phyloP scores from a whole-genome alignment of 2,888 invertebrate genomes.

The Argyresthia albistria region DNA sequence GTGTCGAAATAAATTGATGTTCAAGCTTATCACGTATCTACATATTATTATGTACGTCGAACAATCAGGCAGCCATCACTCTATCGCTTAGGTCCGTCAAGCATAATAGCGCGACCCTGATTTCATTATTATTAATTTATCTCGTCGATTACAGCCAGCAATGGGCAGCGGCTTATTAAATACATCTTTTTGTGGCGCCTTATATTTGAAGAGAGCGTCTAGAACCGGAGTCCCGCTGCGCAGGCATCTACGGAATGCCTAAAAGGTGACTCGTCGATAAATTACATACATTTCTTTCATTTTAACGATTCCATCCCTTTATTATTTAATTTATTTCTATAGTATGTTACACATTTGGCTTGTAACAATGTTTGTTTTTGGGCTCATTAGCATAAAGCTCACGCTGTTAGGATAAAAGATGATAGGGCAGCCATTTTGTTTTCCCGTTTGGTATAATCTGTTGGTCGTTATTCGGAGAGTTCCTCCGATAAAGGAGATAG shows the following conservation, averaged over 20 bases:
- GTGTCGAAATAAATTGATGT: background rate
- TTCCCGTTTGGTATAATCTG: slow-evolving; percentile 52
- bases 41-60: background rate
- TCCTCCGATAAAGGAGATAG: slow-evolving; percentile 53
- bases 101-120: slow-evolving; percentile 12
- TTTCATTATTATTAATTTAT: slow-evolving; percentile 67
- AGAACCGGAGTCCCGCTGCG: slow-evolving; percentile 63
- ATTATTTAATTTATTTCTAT: slow-evolving; percentile 73
- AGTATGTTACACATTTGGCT: slow-evolving; percentile 69
- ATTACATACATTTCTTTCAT: slow-evolving; percentile 70
- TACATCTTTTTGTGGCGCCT: slow-evolving; percentile 71
- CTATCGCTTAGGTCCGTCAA: no score
- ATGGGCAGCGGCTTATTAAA: slow-evolving; percentile 68
- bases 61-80: background rate
- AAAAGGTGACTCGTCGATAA: slow-evolving; percentile 72
- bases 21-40: background rate
- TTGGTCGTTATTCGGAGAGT: slow-evolving; percentile 40
- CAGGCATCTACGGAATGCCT: slow-evolving; percentile 67
- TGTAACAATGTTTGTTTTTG: slow-evolving; percentile 71
- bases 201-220: slow-evolving; percentile 65
- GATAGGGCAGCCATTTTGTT: slow-evolving; percentile 46
- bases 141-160: slow-evolving; percentile 66
- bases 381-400: slow-evolving; percentile 66
- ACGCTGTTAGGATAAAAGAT: slow-evolving; percentile 45
- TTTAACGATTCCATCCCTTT: slow-evolving; percentile 65